These are phyloP conservation scores for Mormyrus proboscirostris DNA, from an alignment of 2,797 vertebrate genomes.

Conservation along the genomic window DNA sequence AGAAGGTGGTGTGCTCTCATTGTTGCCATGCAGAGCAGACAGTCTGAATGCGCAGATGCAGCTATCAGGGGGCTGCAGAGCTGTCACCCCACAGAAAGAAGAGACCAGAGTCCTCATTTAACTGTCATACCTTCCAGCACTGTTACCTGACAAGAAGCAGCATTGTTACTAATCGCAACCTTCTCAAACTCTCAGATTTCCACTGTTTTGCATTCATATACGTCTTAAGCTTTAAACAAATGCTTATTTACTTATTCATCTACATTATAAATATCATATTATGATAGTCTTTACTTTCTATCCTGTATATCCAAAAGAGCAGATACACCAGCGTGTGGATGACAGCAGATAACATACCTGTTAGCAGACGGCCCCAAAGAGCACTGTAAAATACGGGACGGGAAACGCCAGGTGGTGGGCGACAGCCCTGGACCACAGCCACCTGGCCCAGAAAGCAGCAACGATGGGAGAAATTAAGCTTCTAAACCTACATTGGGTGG, in stretches of 20 bases:
- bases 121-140: background rate
- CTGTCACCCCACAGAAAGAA: background rate
- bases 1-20: background rate
- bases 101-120: background rate
- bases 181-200: background rate
- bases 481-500: background rate
- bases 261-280: background rate
- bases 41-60: background rate
- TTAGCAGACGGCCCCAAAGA: background rate
- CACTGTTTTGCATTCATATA: background rate
- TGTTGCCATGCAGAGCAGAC: background rate
- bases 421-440: background rate
- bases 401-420: background rate
- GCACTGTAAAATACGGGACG: background rate
- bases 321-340: background rate
- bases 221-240: background rate
- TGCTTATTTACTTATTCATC: background rate
- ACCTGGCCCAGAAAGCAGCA: background rate
- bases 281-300: constrained; percentile 4
- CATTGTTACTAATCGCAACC: background rate
- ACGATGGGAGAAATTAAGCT: constrained; percentile 1
- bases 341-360: background rate
- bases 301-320: background rate
- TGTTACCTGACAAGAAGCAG: background rate
- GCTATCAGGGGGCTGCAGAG: background rate